Conservation (phyloP, 1,140 invertebrate genomes). For the Pseudomyrmex concolor region DNA sequence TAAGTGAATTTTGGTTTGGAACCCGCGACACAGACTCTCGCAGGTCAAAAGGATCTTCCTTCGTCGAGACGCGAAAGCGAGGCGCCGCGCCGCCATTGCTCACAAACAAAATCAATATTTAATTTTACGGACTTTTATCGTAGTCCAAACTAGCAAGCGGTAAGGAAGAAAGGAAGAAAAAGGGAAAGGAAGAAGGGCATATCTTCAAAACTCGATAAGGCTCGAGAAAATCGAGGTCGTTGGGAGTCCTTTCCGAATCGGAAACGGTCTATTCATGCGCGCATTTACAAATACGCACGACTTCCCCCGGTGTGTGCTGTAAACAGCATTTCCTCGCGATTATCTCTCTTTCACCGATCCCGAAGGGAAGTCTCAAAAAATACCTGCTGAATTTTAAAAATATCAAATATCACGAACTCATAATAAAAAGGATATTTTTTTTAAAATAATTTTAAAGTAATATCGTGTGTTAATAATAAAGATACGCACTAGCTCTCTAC, state of each 20-base stretch:
- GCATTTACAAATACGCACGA: constrained; percentile 50
- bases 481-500: no score
- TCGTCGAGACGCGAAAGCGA: background rate
- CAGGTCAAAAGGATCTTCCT: constrained; percentile 7
- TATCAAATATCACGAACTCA: background rate
- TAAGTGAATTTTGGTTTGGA: constrained; percentile 66
- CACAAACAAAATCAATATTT: constrained; percentile 73
- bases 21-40: constrained; percentile 67
- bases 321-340: constrained; percentile 59
- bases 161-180: constrained; percentile 28
- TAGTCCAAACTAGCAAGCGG: constrained; percentile 35
- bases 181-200: constrained; percentile 16
- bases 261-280: constrained; percentile 42
- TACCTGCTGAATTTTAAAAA: background rate
- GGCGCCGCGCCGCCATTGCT: constrained; percentile 8
- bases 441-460: no score
- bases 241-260: constrained; percentile 7
- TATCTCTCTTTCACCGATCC: background rate
- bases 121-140: constrained; percentile 71
- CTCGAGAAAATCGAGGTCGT: constrained; percentile 34
- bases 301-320: constrained; percentile 33
- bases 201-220: constrained; percentile 69
- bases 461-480: no score
- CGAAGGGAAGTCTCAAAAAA: background rate
- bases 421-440: no score